A percentile compares a stretch with the other conserved stretches of the same genome.
phyloP scores from a whole-genome alignment of 2,888 invertebrate species.

The Dysmachus trigonus region DNA sequence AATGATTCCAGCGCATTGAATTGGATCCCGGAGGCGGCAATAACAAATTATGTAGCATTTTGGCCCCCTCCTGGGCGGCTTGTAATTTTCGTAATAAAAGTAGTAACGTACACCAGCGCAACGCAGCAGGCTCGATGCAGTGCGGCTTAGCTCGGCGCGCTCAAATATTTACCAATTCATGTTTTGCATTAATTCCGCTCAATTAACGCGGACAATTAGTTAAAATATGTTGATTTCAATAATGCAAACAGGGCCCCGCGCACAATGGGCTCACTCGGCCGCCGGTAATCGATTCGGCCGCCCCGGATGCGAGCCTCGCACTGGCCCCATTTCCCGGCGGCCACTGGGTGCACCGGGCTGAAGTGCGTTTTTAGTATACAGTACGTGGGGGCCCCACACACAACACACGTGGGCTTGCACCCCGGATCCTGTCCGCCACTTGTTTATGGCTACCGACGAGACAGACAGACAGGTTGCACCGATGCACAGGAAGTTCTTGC shows the following conservation, averaged over 20 bases:
- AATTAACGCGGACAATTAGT: slow-evolving; percentile 43
- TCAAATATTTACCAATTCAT: slow-evolving; percentile 38
- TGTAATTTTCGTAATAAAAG: background rate
- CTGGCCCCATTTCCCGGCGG: background rate
- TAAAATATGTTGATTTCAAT: slow-evolving; percentile 43
- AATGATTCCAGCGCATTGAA: background rate
- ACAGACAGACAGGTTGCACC: background rate
- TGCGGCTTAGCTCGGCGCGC: background rate
- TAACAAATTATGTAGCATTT: background rate
- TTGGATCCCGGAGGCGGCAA: background rate
- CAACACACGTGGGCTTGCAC: background rate
- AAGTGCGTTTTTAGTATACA: too few species aligned
- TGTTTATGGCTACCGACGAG: background rate
- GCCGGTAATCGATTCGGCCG: background rate
- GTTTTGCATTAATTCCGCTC: slow-evolving; percentile 42
- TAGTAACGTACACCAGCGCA: background rate
- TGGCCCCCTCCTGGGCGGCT: background rate
- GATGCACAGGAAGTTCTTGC: background rate
- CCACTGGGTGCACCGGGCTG: background rate
- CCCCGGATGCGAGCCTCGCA: background rate
- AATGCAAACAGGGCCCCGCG: slow-evolving; percentile 35
- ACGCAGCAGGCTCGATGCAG: background rate
- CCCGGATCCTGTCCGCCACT: background rate
- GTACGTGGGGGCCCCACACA: too few species aligned
- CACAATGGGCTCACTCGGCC: slow-evolving; percentile 5